Evolutionary conservation across 1,140 invertebrate species (phyloP).

Genomic region (Lanistes nyassanus): DNA sequence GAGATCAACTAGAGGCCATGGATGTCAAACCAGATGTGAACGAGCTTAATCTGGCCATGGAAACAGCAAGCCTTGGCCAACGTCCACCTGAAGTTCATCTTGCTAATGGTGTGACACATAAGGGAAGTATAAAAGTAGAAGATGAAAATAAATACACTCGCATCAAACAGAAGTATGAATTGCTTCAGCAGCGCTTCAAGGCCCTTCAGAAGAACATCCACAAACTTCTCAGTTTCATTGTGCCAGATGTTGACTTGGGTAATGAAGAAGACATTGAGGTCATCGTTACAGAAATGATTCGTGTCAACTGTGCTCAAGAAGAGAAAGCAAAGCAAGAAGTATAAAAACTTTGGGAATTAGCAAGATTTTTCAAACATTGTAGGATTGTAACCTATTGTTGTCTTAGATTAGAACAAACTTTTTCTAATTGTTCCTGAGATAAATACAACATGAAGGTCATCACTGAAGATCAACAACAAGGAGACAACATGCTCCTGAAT

Average conservation of each 20-base stretch:
- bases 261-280: slow-evolving; percentile 41
- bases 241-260: slow-evolving; percentile 48
- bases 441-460: too few relatives aligned
- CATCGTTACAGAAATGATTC: slow-evolving; percentile 52
- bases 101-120: background rate
- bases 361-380: too few relatives aligned
- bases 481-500: too few relatives aligned
- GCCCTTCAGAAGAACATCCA: slow-evolving; percentile 45
- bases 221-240: slow-evolving; percentile 47
- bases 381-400: too few relatives aligned
- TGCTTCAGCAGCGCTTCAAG: slow-evolving; percentile 20
- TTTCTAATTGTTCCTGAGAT: too few relatives aligned
- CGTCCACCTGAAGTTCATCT: background rate
- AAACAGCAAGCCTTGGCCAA: background rate
- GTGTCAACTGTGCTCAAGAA: slow-evolving; percentile 15
- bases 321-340: background rate
- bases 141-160: slow-evolving; percentile 3
- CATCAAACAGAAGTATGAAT: slow-evolving; percentile 11
- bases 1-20: too few relatives aligned
- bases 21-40: slow-evolving; percentile 33
- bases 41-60: slow-evolving; percentile 1
- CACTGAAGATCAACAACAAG: too few relatives aligned
- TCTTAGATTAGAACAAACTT: too few relatives aligned
- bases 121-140: background rate
- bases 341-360: too few relatives aligned